Evolutionary conservation across 2,113 vertebrate species (phyloP).

Genomic region (Tragelaphus imberbis): DNA sequence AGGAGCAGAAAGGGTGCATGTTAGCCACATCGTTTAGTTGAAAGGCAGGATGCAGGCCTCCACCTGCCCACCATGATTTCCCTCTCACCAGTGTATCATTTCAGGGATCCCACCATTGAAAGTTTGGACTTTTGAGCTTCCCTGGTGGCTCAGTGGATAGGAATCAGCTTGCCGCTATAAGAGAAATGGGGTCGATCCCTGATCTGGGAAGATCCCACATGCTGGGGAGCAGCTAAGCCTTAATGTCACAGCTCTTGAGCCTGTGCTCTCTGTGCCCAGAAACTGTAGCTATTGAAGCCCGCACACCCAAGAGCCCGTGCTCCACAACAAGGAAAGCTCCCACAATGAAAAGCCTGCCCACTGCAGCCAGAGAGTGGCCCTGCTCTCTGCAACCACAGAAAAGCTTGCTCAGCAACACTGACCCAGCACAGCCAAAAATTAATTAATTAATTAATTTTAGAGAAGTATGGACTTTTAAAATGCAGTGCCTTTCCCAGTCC

Average conservation of each 20-base stretch:
- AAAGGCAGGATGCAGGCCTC: not conserved
- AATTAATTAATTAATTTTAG: not conserved
- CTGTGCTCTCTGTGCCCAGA: not conserved
- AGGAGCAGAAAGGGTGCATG: not conserved
- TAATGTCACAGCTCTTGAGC: not conserved
- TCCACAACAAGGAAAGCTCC: not conserved
- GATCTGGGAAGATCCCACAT: not conserved
- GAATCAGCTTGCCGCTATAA: not conserved
- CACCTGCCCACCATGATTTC: not conserved
- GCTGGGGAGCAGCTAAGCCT: not conserved
- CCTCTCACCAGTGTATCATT: not conserved
- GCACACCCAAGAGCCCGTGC: not conserved
- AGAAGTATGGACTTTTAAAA: not conserved
- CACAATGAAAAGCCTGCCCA: not conserved
- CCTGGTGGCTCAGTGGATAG: not conserved
- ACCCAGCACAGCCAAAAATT: not conserved
- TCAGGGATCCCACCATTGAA: not conserved
- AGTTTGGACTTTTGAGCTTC: not conserved
- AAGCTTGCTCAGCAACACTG: not conserved
- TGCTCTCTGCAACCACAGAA: not conserved
- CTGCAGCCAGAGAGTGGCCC: not conserved
- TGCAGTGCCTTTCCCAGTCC: not conserved
- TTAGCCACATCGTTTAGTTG: fast-evolving
- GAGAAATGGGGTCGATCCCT: not conserved
- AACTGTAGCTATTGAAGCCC: not conserved